Conservation (phyloP, 1,140 invertebrate genomes). For the Drosophila aff. region DNA sequence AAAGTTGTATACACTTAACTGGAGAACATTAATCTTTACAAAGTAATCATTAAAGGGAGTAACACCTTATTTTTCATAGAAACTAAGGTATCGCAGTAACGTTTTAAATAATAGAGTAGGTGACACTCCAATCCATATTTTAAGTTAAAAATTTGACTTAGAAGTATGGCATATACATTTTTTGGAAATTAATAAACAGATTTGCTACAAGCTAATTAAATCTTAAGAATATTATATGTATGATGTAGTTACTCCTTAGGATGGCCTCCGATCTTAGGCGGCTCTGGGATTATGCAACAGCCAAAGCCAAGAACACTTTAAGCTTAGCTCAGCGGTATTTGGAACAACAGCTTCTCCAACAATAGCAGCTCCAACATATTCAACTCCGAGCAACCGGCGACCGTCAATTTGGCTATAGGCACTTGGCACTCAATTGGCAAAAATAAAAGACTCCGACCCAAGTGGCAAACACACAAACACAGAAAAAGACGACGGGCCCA, state of each 20-base stretch:
- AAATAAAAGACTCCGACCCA: conserved; percentile 18
- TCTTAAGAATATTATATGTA: neutral
- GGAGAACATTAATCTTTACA: neutral
- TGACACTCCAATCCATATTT: neutral
- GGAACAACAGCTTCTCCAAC: conserved; percentile 27
- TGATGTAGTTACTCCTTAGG: neutral
- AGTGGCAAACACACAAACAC: conserved; percentile 41
- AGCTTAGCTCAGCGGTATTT: conserved; percentile 58
- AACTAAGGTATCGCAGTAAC: neutral
- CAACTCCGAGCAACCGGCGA: neutral
- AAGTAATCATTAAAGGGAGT: neutral
- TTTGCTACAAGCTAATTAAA: neutral
- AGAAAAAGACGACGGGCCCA: conserved; percentile 8
- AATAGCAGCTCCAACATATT: conserved; percentile 15
- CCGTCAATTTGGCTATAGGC: conserved; percentile 24
- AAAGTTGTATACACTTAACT: neutral
- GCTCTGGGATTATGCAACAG: conserved; percentile 37
- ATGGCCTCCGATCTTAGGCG: neutral
- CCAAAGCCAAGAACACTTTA: conserved; percentile 39
- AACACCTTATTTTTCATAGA: neutral
- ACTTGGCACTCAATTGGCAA: conserved; percentile 38
- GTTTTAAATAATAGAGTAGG: neutral
- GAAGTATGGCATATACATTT: neutral
- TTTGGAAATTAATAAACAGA: neutral
- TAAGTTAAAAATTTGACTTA: neutral